These are phyloP conservation scores for Macaria notata DNA, from an alignment of 2,888 invertebrate species.

Conservation along the genomic window DNA sequence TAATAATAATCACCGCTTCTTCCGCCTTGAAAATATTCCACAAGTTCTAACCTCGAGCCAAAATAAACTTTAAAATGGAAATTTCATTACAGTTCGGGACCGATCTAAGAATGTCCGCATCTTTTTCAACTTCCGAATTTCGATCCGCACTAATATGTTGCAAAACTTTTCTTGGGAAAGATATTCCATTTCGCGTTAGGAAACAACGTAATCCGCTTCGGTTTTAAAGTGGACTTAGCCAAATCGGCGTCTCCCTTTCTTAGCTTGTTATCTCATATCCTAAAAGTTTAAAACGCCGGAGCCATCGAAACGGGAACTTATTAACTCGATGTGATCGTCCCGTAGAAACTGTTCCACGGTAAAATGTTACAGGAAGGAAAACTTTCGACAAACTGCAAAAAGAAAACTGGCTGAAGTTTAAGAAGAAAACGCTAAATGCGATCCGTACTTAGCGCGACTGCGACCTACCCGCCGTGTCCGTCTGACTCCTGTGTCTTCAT, in stretches of 20 bases:
- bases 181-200: slow-evolving; percentile 49
- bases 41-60: too few relatives aligned
- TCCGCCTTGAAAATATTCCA: too few relatives aligned
- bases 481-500: too few relatives aligned
- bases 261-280: slow-evolving; percentile 81
- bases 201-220: slow-evolving; percentile 53
- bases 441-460: slow-evolving; percentile 58
- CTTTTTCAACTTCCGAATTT: slow-evolving; percentile 18
- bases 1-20: too few relatives aligned
- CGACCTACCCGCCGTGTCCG: slow-evolving; percentile 4
- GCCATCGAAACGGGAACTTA: slow-evolving; percentile 80
- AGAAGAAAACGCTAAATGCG: slow-evolving; percentile 76
- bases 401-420: slow-evolving; percentile 73
- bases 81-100: too few relatives aligned
- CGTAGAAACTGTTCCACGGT: slow-evolving; percentile 72
- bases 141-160: slow-evolving; percentile 29
- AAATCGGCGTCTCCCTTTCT: slow-evolving; percentile 76
- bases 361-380: slow-evolving; percentile 79
- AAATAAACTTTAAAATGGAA: too few relatives aligned
- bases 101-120: not conserved
- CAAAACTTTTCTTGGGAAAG: slow-evolving; percentile 37
- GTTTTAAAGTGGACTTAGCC: slow-evolving; percentile 73
- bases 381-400: slow-evolving; percentile 76
- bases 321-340: slow-evolving; percentile 81
- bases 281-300: slow-evolving; percentile 80